These are phyloP conservation scores for Trialeurodes vaporariorum DNA, from an alignment of 1,140 invertebrate species.

Conservation along the genomic window DNA sequence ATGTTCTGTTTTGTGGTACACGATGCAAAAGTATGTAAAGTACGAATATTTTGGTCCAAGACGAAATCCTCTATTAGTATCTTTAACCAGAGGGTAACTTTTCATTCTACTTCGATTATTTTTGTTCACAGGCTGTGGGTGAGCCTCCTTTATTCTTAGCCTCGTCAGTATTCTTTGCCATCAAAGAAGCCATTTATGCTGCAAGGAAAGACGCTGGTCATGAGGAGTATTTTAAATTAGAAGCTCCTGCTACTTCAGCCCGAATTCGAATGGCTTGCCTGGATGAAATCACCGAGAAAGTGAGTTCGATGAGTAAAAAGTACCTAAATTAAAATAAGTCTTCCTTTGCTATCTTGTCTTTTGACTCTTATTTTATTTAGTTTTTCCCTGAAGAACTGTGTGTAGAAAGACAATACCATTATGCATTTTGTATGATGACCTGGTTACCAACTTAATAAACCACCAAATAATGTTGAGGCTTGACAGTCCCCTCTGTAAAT, in stretches of 20 bases:
- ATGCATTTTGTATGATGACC: too few relatives aligned
- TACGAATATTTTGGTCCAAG: not conserved
- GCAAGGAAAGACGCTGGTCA: constrained; percentile 57
- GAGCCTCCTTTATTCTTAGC: constrained; percentile 69
- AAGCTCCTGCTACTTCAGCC: constrained; percentile 79
- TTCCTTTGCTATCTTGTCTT: too few relatives aligned
- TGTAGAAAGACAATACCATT: too few relatives aligned
- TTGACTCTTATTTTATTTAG: not conserved
- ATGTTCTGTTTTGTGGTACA: not conserved
- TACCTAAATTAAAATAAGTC: too few relatives aligned
- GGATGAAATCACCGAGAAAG: constrained; percentile 55
- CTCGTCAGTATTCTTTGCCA: constrained; percentile 66
- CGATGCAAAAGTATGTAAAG: not conserved
- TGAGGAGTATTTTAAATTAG: constrained; percentile 50
- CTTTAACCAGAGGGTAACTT: too few relatives aligned
- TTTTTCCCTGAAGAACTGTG: not conserved
- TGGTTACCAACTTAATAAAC: too few relatives aligned
- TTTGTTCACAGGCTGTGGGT: constrained; percentile 91
- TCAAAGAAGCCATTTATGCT: constrained; percentile 74
- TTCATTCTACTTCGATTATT: too few relatives aligned
- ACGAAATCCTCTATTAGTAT: too few relatives aligned
- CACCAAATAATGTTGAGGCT: too few relatives aligned
- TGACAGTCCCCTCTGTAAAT: too few relatives aligned
- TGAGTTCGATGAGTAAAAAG: too few relatives aligned
- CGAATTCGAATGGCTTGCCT: constrained; percentile 80